Evolutionary conservation across 2,888 invertebrate genomes (phyloP).

Genomic region (Antheraea assamensis): DNA sequence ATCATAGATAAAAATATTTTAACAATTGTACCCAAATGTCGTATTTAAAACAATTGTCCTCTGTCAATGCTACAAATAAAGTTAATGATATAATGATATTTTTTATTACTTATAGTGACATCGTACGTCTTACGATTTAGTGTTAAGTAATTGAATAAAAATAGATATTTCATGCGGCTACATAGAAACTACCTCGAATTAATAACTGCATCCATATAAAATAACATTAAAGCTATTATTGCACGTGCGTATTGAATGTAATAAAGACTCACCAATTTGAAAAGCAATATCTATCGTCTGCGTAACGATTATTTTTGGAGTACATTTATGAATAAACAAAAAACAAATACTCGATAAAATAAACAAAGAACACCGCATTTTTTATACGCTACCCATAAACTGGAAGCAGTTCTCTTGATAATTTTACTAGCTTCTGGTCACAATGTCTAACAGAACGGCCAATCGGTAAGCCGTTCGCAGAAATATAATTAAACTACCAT

Average conservation of each 20-base stretch:
- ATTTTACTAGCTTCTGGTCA: slow-evolving; percentile 34
- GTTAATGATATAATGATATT: too few species aligned
- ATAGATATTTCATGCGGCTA: background rate
- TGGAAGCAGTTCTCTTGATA: background rate
- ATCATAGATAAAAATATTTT: background rate
- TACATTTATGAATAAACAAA: slow-evolving; percentile 39
- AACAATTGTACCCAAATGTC: too few species aligned
- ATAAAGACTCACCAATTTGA: slow-evolving; percentile 57
- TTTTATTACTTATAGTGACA: too few species aligned
- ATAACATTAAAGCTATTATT: background rate
- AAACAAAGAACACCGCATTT: slow-evolving; percentile 42
- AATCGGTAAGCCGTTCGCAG: slow-evolving; percentile 45
- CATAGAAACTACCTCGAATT: background rate
- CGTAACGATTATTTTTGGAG: slow-evolving; percentile 46
- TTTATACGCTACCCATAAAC: background rate
- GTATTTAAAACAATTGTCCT: background rate
- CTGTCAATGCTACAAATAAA: too few species aligned
- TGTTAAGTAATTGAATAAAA: background rate
- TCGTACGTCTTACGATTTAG: background rate
- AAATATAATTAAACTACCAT: slow-evolving; percentile 38
- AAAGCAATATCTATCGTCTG: slow-evolving; percentile 48
- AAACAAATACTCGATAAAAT: slow-evolving; percentile 29
- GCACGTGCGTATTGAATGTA: background rate
- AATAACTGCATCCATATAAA: background rate
- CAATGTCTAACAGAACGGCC: slow-evolving; percentile 38